These are phyloP conservation scores for Erynnis tages DNA, from an alignment of 2,888 invertebrate species.

Conservation along the genomic window DNA sequence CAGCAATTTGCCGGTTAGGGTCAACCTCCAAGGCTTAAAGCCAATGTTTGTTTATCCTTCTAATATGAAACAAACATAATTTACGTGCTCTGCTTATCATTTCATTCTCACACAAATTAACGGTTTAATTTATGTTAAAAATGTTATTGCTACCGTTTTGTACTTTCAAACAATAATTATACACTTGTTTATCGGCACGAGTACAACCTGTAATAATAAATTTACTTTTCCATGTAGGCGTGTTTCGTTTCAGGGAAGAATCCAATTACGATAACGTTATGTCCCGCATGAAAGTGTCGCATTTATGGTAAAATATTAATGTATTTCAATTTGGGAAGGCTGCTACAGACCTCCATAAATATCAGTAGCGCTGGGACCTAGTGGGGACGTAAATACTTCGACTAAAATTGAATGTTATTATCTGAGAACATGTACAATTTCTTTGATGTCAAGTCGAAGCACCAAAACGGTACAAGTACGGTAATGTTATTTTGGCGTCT, in stretches of 20 bases:
- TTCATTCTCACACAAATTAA: too few species aligned
- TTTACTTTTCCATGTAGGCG: slow-evolving; percentile 35
- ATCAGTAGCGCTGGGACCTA: slow-evolving; percentile 65
- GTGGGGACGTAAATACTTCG: slow-evolving; percentile 72
- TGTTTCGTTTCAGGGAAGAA: slow-evolving; percentile 68
- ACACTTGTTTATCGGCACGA: slow-evolving; percentile 15
- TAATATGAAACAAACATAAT: too few species aligned
- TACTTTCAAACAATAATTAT: slow-evolving; percentile 11
- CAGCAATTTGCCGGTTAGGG: too few species aligned
- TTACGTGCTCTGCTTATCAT: too few species aligned
- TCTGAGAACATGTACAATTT: slow-evolving; percentile 51
- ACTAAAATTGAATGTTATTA: slow-evolving; percentile 77
- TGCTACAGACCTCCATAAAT: slow-evolving; percentile 79
- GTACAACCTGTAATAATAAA: slow-evolving; percentile 27
- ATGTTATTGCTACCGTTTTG: too few species aligned
- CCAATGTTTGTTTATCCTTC: too few species aligned
- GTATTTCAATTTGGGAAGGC: slow-evolving; percentile 80
- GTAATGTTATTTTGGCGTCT: slow-evolving; percentile 19
- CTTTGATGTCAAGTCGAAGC: slow-evolving; percentile 32
- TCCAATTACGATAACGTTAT: slow-evolving; percentile 80
- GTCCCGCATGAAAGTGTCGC: slow-evolving; percentile 79
- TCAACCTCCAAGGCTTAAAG: too few species aligned
- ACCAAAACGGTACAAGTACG: slow-evolving; percentile 10
- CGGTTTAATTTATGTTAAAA: too few species aligned
- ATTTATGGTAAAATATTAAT: slow-evolving; percentile 81